Evolutionary conservation across 2,797 vertebrate species (phyloP), one percentile per base, ranked within the genome.

Genomic region (Geotria australis): DNA sequence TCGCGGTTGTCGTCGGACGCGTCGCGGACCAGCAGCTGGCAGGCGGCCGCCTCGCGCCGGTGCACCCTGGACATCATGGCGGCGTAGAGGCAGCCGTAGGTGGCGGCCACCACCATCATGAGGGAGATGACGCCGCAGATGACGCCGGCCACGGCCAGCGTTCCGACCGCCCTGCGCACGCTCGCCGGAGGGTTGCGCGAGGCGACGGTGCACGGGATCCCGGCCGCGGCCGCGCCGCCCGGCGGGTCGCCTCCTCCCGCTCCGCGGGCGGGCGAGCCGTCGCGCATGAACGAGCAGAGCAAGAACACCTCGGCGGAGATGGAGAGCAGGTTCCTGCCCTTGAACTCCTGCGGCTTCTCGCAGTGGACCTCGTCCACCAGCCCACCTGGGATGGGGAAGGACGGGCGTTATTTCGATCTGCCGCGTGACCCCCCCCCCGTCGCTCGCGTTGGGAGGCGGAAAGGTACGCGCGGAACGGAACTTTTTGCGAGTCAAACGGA

Each of bases 1-100:
- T 93, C 91, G 46, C 91, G 85, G 0, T 68, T 76, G 65, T 81
- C 67, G 2, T 76, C 65, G 62, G 83, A 76, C 0, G 74, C 78
- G 12, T 91, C 85, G 3, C 86, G 86, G 85, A 95, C 94, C 60
- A 95, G 70, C 0, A 88, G 88, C 70, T 98, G 91, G 65, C 84
- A 78, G 70, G 93, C 94, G 71, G 93, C 95, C 64, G 95, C 74
- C 78, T 96, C 91, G 24, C 86, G 73, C 24, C 38, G 24, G 69
- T 98, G 91, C 70, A 95, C 94, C 68, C 88, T 94, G 64, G 91
- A 88, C 91, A 98, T 98, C 58, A 98, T 79, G 46, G 88, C 93
- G 61, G 91, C 91, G 0, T 98, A 98, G 70, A 96, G 93, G 67
- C 91, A 98, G 10, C 91, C 91, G 0, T 98, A 96, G 13, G 85